These are phyloP conservation scores for Heliconius himera DNA, from an alignment of 1,140 invertebrate genomes.

Conservation along the genomic window DNA sequence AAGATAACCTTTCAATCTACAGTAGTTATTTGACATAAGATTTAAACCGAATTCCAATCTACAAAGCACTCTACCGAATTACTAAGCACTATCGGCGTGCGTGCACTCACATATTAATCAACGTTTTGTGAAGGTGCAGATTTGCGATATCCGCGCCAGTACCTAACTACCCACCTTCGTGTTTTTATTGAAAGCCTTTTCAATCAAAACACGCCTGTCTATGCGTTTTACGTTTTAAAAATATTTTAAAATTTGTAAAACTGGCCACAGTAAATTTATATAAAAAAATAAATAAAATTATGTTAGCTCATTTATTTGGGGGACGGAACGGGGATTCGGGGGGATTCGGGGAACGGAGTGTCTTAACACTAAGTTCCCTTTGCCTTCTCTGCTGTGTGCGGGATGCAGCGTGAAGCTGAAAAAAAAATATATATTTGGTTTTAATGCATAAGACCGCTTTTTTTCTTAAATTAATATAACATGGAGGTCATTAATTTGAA, in stretches of 20 bases:
- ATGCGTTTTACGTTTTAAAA: not conserved
- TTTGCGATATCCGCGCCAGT: constrained; percentile 2
- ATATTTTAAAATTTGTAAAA: not conserved
- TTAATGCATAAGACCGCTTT: too few species aligned
- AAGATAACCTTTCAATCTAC: constrained; percentile 24
- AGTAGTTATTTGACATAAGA: constrained; percentile 10
- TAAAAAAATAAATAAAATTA: too few species aligned
- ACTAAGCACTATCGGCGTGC: constrained; percentile 41
- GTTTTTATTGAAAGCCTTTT: constrained; percentile 14
- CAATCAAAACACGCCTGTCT: constrained; percentile 15
- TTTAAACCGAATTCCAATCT: constrained; percentile 41
- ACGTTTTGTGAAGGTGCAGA: constrained; percentile 20
- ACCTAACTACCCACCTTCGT: not conserved
- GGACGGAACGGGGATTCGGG: too few species aligned
- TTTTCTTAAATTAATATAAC: too few species aligned
- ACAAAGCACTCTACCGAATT: constrained; percentile 50
- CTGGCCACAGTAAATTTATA: not conserved
- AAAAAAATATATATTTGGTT: too few species aligned
- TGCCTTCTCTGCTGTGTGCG: too few species aligned
- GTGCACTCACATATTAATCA: constrained; percentile 46
- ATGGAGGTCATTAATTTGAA: too few species aligned
- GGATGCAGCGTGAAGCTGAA: too few species aligned
- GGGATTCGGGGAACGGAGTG: too few species aligned
- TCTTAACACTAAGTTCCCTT: too few species aligned
- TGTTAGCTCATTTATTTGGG: too few species aligned